Evolutionary conservation across 2,797 vertebrate species (phyloP).

Genomic region (Sciurus vulgaris): DNA sequence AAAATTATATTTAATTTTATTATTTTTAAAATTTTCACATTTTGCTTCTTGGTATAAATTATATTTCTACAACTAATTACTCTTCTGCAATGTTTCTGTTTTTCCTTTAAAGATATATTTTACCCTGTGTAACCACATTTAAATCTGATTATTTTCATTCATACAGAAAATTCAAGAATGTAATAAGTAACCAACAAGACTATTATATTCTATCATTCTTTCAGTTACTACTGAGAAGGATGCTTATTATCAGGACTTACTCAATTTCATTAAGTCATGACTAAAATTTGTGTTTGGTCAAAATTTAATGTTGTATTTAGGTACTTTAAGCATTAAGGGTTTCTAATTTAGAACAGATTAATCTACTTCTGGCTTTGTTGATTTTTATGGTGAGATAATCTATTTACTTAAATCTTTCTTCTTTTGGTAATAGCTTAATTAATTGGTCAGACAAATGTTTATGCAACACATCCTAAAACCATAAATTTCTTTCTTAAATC

Average conservation of each 20-base stretch:
- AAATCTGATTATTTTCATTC: neutral
- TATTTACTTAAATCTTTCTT: constrained; percentile 76
- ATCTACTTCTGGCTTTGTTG: constrained; percentile 75
- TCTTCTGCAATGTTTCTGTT: neutral
- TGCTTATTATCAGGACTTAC: constrained; percentile 18
- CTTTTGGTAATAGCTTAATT: constrained; percentile 79
- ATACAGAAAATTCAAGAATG: constrained; percentile 29
- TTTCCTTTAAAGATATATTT: neutral
- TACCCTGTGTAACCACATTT: neutral
- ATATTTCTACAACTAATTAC: neutral
- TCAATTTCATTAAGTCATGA: constrained; percentile 43
- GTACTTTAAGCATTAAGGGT: constrained; percentile 55
- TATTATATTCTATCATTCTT: neutral
- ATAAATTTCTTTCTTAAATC: constrained; percentile 79
- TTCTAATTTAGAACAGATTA: constrained; percentile 74
- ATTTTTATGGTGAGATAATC: constrained; percentile 68
- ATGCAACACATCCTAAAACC: constrained; percentile 38
- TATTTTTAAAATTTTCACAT: neutral
- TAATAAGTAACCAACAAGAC: constrained; percentile 16
- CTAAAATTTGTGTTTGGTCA: constrained; percentile 70
- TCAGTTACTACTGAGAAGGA: constrained; percentile 55
- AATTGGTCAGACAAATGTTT: constrained; percentile 76
- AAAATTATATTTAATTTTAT: constrained; percentile 25
- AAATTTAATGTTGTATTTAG: constrained; percentile 72
- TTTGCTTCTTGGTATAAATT: neutral